These are phyloP conservation scores for Mallotus villosus DNA, from an alignment of 2,797 vertebrate genomes.

Conservation along the genomic window DNA sequence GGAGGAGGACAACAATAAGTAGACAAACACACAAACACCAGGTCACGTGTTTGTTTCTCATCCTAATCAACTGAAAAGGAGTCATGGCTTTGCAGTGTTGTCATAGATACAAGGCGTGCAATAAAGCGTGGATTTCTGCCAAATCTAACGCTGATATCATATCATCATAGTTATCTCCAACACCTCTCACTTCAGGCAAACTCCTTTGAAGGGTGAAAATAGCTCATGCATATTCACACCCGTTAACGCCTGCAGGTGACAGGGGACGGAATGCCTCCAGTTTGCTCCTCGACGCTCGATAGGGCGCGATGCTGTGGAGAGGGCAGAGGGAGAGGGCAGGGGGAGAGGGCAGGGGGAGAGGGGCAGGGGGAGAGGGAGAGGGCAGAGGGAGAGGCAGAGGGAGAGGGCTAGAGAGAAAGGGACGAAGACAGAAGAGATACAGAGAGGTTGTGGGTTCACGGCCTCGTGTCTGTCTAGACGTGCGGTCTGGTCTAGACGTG, in stretches of 20 bases:
- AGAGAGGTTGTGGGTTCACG: background rate
- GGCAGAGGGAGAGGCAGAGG: too few species aligned
- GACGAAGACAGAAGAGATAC: background rate
- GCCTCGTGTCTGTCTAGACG: background rate
- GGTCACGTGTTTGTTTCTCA: conserved; percentile 46
- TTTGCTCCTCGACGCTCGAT: background rate
- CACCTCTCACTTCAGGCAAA: conserved; percentile 24
- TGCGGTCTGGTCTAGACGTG: background rate
- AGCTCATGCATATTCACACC: background rate
- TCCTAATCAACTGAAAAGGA: conserved; percentile 46
- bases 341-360: too few species aligned
- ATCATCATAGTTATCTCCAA: too few species aligned
- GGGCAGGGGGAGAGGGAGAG: too few species aligned
- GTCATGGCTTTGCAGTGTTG: conserved; percentile 66
- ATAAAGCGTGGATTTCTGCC: conserved; percentile 54
- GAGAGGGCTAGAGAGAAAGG: background rate
- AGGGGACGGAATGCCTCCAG: background rate
- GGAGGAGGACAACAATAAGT: background rate
- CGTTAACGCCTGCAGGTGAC: background rate
- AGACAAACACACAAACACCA: conserved; percentile 8
- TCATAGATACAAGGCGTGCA: conserved; percentile 71
- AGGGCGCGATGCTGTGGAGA: too few species aligned
- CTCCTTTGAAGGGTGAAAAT: background rate
- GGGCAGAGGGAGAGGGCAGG: too few species aligned
- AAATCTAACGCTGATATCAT: too few species aligned